These are phyloP conservation scores for Ips nitidus DNA, from an alignment of 1,140 invertebrate species.

Conservation along the genomic window DNA sequence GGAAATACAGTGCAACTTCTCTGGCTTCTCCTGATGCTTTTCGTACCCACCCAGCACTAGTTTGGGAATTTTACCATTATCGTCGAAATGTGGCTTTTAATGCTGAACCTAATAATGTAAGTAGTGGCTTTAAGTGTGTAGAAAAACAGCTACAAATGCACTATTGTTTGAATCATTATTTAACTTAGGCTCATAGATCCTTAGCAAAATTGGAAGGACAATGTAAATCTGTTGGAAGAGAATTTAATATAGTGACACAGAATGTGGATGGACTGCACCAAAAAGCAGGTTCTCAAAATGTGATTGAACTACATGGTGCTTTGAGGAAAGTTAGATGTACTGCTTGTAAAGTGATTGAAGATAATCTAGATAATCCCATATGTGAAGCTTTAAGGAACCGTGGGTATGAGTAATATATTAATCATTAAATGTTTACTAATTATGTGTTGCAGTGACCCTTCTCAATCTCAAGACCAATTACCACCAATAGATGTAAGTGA, in stretches of 20 bases:
- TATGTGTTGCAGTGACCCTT: constrained; percentile 37
- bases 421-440: constrained; percentile 14
- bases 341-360: constrained; percentile 69
- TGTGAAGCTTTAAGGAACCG: constrained; percentile 62
- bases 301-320: constrained; percentile 89
- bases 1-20: constrained; percentile 57
- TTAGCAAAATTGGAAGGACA: constrained; percentile 76
- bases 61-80: constrained; percentile 65
- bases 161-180: background rate
- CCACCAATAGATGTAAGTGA: constrained; percentile 66
- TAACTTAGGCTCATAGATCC: constrained; percentile 72
- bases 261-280: constrained; percentile 91
- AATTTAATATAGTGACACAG: constrained; percentile 80
- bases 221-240: constrained; percentile 60
- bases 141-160: background rate
- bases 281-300: constrained; percentile 76
- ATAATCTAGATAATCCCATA: constrained; percentile 81
- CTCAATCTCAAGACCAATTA: constrained; percentile 53
- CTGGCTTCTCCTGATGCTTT: constrained; percentile 59
- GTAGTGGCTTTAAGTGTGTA: constrained; percentile 8
- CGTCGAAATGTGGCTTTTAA: constrained; percentile 58
- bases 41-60: constrained; percentile 55
- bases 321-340: constrained; percentile 82
- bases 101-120: constrained; percentile 57
- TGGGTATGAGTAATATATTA: constrained; percentile 54